Evolutionary conservation across 2,888 invertebrate genomes (phyloP).

Genomic region (Cheilosia pagana): DNA sequence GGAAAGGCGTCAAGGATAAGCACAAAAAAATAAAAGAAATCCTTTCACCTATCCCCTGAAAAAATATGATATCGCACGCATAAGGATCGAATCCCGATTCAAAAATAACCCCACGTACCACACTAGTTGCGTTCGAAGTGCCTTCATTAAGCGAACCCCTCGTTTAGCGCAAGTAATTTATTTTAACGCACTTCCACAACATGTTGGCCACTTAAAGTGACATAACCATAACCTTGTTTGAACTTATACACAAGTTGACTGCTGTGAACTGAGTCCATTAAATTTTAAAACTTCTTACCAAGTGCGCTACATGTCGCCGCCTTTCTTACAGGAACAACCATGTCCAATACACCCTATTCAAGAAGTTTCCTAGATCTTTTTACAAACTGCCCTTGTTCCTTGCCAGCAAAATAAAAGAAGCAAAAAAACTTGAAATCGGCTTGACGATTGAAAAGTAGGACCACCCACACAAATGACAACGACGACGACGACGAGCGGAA

Average conservation of each 20-base stretch:
- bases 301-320: conserved; percentile 29
- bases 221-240: conserved; percentile 59
- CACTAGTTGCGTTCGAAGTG: conserved; percentile 60
- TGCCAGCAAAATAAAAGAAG: conserved; percentile 1
- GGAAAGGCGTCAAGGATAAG: too few relatives aligned
- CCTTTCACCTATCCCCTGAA: too few relatives aligned
- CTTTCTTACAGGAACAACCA: conserved; percentile 17
- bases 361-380: conserved; percentile 10
- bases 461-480: conserved; percentile 1
- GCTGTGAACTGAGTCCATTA: conserved; percentile 42
- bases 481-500: conserved; percentile 10
- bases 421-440: not conserved
- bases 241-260: conserved; percentile 32
- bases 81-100: not conserved
- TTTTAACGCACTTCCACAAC: conserved; percentile 51
- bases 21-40: too few relatives aligned
- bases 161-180: conserved; percentile 33
- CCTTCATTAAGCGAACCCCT: conserved; percentile 44
- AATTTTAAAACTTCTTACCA: conserved; percentile 67
- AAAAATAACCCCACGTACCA: conserved; percentile 9
- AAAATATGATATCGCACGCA: too few relatives aligned
- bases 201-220: conserved; percentile 46
- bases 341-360: conserved; percentile 13
- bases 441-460: not conserved
- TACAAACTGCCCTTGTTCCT: not conserved